Percentiles rank a stretch among this genome's conserved stretches.
Evolutionary conservation across 2,113 vertebrate species (phyloP).

Genomic region (Raja brachyura): DNA sequence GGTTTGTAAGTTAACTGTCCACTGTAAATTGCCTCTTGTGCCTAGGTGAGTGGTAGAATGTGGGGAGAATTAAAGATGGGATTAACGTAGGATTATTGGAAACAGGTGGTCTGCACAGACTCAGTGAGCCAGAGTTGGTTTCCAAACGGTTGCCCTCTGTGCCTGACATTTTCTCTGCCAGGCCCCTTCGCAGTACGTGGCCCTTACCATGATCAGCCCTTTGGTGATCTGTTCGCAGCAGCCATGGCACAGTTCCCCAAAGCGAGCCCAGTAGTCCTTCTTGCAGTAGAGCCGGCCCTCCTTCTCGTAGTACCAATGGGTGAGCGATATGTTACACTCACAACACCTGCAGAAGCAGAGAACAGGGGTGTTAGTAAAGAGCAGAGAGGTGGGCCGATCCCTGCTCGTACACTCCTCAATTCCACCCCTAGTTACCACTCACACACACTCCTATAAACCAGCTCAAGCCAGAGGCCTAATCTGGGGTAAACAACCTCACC

Average conservation of each 20-base stretch:
- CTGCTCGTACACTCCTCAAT: neutral
- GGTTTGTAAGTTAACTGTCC: no score
- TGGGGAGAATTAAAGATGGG: no score
- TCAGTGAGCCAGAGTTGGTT: no score
- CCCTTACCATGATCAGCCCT: slow-evolving; percentile 90
- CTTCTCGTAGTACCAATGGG: slow-evolving; percentile 97
- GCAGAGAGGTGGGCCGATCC: no score
- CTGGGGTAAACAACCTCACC: neutral
- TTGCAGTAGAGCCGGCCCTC: slow-evolving; percentile 93
- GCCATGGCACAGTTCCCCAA: slow-evolving; percentile 88
- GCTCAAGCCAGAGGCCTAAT: neutral
- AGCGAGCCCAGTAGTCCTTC: slow-evolving; percentile 91
- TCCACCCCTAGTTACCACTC: neutral
- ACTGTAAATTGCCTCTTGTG: no score
- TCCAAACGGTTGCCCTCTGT: no score
- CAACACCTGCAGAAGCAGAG: slow-evolving; percentile 67
- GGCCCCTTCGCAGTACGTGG: no score
- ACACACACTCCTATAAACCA: neutral
- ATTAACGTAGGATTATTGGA: no score
- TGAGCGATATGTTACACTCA: slow-evolving; percentile 79
- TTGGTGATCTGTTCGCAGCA: slow-evolving; percentile 91
- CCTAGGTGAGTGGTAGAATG: no score
- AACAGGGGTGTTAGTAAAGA: neutral
- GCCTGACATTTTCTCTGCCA: neutral
- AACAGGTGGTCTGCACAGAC: no score